Conservation (phyloP, 2,113 vertebrate genomes). For the Gnathonemus longibarbis region DNA sequence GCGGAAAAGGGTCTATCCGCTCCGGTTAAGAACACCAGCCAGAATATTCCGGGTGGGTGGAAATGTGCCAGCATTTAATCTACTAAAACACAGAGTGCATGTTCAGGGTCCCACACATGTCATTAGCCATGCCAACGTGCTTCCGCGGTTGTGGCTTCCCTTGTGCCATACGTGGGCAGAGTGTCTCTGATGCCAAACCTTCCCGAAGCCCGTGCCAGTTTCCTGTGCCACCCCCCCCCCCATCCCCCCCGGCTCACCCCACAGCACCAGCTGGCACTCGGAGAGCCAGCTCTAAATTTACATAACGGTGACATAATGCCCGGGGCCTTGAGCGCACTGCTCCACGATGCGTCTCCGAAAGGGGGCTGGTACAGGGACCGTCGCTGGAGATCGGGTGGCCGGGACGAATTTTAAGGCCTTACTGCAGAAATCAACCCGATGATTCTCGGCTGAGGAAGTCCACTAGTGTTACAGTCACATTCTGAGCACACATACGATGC, state of each 20-base stretch:
- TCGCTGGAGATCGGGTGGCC: background rate
- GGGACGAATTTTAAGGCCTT: background rate
- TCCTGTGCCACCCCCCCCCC: conserved; percentile 18
- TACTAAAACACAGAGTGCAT: background rate
- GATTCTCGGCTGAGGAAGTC: background rate
- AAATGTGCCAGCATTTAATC: background rate
- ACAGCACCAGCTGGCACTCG: conserved; percentile 52
- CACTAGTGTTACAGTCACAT: background rate
- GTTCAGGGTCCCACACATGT: background rate
- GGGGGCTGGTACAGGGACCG: background rate
- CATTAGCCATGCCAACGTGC: background rate
- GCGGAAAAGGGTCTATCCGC: background rate
- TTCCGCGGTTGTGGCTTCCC: background rate
- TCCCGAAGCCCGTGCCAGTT: conserved; percentile 31
- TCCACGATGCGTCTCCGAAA: conserved; percentile 13
- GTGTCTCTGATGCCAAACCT: background rate
- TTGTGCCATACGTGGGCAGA: background rate
- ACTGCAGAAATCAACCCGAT: background rate
- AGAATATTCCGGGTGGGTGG: background rate
- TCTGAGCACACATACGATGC: background rate
- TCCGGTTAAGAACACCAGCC: background rate
- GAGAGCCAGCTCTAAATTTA: conserved; percentile 46
- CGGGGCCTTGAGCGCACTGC: conserved; percentile 24
- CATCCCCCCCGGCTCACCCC: background rate
- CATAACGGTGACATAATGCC: conserved; percentile 64